phyloP scores from a whole-genome alignment of 1,140 invertebrate species.

The Geopemphigus sp. region DNA sequence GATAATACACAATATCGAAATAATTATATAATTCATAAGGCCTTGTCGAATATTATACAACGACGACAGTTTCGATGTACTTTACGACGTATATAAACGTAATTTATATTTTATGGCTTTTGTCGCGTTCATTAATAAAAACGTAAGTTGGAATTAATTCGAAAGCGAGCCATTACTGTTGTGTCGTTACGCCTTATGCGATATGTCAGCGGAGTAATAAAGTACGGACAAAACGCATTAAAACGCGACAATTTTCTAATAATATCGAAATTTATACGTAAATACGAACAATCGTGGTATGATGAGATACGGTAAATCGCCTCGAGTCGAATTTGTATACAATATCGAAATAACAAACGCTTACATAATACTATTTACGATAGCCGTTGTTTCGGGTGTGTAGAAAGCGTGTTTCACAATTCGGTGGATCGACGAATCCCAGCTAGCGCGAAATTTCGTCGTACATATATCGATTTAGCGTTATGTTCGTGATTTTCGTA shows the following conservation, averaged over 20 bases:
- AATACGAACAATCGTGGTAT: too few relatives aligned
- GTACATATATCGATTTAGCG: not conserved
- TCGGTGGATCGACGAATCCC: not conserved
- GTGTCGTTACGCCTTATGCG: too few relatives aligned
- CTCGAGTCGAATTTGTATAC: not conserved
- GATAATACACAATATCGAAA: too few relatives aligned
- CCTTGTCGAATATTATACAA: too few relatives aligned
- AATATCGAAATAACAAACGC: not conserved
- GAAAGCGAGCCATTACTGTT: too few relatives aligned
- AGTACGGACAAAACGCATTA: not conserved
- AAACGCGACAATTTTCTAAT: not conserved
- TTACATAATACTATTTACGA: not conserved
- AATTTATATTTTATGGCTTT: too few relatives aligned
- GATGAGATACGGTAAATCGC: not conserved
- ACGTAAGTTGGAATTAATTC: too few relatives aligned
- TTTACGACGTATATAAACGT: too few relatives aligned
- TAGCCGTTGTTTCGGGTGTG: not conserved
- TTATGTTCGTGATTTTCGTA: too few relatives aligned
- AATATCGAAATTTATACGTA: not conserved
- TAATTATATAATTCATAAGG: too few relatives aligned
- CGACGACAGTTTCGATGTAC: too few relatives aligned
- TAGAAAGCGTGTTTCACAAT: not conserved
- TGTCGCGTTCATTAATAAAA: too few relatives aligned
- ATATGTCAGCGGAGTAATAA: not conserved
- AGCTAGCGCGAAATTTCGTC: not conserved